These are phyloP conservation scores for Fundulus diaphanus DNA, from an alignment of 2,797 vertebrate genomes.

Conservation along the genomic window DNA sequence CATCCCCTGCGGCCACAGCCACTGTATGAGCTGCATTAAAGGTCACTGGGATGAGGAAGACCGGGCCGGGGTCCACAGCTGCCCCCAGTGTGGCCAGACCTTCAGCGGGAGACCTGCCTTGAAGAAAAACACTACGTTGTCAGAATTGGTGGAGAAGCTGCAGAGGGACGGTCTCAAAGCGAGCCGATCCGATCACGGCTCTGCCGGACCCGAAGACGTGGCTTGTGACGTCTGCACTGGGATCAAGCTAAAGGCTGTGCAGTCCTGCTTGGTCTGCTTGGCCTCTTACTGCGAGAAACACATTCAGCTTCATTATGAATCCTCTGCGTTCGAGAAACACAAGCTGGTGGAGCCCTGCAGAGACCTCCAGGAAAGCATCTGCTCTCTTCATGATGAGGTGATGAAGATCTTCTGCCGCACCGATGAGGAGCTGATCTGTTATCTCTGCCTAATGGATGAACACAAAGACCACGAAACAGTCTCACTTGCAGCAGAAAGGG, in stretches of 20 bases:
- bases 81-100: slow-evolving; percentile 23
- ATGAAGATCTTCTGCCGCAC: slow-evolving; percentile 12
- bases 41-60: slow-evolving; percentile 1
- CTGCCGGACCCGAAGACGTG: slow-evolving; percentile 14
- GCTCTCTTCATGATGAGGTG: slow-evolving; percentile 12
- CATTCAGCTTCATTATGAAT: too few species aligned
- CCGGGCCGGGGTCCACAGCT: background rate
- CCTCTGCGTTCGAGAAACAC: too few species aligned
- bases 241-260: background rate
- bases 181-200: slow-evolving; percentile 3
- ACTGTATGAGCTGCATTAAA: slow-evolving; percentile 6
- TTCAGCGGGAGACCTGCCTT: slow-evolving; percentile 11
- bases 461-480: slow-evolving; percentile 9
- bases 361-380: slow-evolving; percentile 4
- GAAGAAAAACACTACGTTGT: slow-evolving; percentile 22
- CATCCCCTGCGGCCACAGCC: slow-evolving; percentile 5
- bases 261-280: slow-evolving; percentile 5
- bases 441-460: slow-evolving; percentile 13
- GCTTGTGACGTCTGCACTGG: slow-evolving; percentile 8
- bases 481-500: slow-evolving; percentile 1
- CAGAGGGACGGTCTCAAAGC: slow-evolving; percentile 8
- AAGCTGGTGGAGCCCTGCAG: too few species aligned
- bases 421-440: background rate
- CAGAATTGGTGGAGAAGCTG: background rate
- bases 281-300: slow-evolving; percentile 11